Conservation (phyloP, 1,140 invertebrate genomes). For the Magallana angulata region DNA sequence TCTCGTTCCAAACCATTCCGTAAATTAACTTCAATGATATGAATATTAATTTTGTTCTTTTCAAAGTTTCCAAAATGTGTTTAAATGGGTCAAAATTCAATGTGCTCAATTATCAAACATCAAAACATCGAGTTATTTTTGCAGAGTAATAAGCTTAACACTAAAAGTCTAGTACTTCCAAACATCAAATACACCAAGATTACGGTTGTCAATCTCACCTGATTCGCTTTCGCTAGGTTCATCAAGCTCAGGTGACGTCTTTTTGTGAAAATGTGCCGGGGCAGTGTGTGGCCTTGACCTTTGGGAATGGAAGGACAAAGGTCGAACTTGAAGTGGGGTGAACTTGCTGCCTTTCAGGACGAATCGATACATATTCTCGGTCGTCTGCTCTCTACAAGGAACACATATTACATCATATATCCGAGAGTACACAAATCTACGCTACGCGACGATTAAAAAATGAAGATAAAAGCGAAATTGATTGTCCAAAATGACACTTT, state of each 20-base stretch:
- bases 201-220: not conserved
- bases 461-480: not conserved
- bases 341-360: slow-evolving; percentile 63
- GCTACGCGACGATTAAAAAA: too few species aligned
- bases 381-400: slow-evolving; percentile 57
- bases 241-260: not conserved
- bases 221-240: slow-evolving; percentile 20
- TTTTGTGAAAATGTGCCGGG: not conserved
- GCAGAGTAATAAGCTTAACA: too few species aligned
- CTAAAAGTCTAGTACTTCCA: too few species aligned
- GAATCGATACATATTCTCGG: slow-evolving; percentile 69
- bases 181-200: not conserved
- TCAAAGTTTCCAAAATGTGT: too few species aligned
- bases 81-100: too few species aligned
- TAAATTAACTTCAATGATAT: too few species aligned
- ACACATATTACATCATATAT: slow-evolving; percentile 20
- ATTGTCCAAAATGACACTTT: not conserved
- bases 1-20: too few species aligned
- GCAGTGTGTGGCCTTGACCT: slow-evolving; percentile 9
- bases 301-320: not conserved
- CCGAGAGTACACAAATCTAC: not conserved
- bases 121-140: too few species aligned
- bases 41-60: too few species aligned
- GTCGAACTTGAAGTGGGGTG: slow-evolving; percentile 51
- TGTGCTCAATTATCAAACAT: too few species aligned